Percentiles rank a stretch among this genome's conserved stretches.
These are phyloP conservation scores for Caenorhabditis sp. DNA, from an alignment of 2,888 invertebrate genomes.

Conservation along the genomic window DNA sequence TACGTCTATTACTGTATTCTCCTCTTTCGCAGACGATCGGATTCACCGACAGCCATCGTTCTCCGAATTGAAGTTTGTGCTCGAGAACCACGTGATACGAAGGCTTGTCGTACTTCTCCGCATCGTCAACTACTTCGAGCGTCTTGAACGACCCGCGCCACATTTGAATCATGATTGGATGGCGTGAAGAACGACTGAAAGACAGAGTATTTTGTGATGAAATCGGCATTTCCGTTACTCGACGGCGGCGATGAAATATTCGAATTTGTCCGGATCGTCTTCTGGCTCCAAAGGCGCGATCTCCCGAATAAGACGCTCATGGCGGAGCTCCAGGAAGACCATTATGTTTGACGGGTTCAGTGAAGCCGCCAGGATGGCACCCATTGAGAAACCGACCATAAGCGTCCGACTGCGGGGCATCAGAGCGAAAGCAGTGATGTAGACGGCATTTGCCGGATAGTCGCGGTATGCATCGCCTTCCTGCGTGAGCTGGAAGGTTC, in stretches of 20 bases:
- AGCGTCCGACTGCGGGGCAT: conserved; percentile 54
- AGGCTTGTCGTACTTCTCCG: conserved; percentile 26
- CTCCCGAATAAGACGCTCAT: conserved; percentile 38
- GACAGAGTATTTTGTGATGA: neutral
- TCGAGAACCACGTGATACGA: conserved; percentile 24
- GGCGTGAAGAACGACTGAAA: conserved; percentile 44
- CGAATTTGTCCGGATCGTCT: conserved; percentile 57
- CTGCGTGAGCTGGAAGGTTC: conserved; percentile 12
- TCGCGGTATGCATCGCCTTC: conserved; percentile 1
- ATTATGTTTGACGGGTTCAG: conserved; percentile 50
- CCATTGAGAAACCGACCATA: conserved; percentile 56
- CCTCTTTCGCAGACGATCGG: conserved; percentile 35
- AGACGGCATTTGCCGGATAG: conserved; percentile 11
- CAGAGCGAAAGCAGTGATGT: conserved; percentile 36
- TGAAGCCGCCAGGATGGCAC: conserved; percentile 45
- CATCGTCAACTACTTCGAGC: neutral
- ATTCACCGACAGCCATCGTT: conserved; percentile 34
- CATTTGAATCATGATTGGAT: conserved; percentile 47
- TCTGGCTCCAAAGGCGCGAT: conserved; percentile 53
- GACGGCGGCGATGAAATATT: conserved; percentile 49
- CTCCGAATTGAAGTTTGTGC: conserved; percentile 31
- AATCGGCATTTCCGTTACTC: conserved; percentile 20
- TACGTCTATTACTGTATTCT: neutral
- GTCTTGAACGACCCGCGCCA: conserved; percentile 45
- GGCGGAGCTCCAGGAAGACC: conserved; percentile 28